These are phyloP conservation scores for Leucoraja erinaceus DNA, from an alignment of 2,113 vertebrate genomes.

Conservation along the genomic window DNA sequence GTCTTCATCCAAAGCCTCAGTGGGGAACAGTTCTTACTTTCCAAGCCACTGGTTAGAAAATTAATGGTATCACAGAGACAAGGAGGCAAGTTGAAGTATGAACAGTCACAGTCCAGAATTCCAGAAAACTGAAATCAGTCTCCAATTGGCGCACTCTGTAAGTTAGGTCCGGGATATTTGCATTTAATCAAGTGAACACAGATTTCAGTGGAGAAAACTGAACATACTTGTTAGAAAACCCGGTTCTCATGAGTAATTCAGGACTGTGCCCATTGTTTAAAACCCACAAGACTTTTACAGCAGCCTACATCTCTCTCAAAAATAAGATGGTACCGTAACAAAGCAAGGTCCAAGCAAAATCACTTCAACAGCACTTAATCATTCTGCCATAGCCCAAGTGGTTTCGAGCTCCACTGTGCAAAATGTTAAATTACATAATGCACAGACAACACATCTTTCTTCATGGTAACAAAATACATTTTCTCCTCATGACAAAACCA, in stretches of 20 bases:
- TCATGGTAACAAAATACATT: conserved; percentile 48
- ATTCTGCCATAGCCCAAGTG: conserved; percentile 41
- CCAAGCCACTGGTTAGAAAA: neutral
- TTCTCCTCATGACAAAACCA: conserved; percentile 45
- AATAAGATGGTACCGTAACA: conserved; percentile 40
- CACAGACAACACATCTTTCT: conserved; percentile 48
- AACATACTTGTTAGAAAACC: neutral
- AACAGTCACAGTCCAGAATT: neutral
- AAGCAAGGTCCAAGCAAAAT: conserved; percentile 42
- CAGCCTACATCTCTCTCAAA: conserved; percentile 36
- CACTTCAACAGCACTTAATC: conserved; percentile 43
- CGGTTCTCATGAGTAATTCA: neutral
- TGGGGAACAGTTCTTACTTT: neutral
- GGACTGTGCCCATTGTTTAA: neutral
- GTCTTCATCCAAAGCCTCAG: neutral
- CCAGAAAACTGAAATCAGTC: neutral
- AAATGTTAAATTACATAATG: conserved; percentile 47
- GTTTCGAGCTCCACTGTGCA: conserved; percentile 40
- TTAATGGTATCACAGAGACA: neutral
- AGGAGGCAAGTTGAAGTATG: neutral
- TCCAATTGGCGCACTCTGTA: conserved; percentile 9
- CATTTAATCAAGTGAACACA: conserved; percentile 7
- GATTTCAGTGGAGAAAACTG: neutral
- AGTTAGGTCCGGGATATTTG: neutral
- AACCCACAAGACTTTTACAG: conserved; percentile 31